Conservation (phyloP, 2,888 invertebrate genomes). For the Drosophila melanocephala region DNA sequence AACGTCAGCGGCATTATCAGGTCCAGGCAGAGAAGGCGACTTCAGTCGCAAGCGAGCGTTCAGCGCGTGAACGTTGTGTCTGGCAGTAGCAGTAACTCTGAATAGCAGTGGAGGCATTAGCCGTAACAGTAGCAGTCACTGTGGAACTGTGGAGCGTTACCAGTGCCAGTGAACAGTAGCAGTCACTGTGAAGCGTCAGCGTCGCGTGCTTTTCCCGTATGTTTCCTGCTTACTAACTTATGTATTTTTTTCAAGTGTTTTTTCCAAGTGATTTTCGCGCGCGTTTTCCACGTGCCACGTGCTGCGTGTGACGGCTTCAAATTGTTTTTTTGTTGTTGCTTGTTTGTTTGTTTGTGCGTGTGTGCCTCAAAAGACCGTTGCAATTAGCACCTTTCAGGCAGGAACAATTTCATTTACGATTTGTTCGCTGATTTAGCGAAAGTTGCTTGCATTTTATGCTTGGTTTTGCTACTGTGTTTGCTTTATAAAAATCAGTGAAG, state of each 20-base stretch:
- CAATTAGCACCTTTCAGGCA: slow-evolving; percentile 6
- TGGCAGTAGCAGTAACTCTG: slow-evolving; percentile 29
- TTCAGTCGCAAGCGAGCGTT: slow-evolving; percentile 79
- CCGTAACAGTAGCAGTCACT: slow-evolving; percentile 15
- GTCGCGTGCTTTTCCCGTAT: slow-evolving; percentile 49
- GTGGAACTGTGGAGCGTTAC: neutral
- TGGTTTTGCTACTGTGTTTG: neutral
- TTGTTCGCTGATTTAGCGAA: slow-evolving; percentile 19
- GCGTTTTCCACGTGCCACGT: slow-evolving; percentile 55
- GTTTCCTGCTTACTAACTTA: slow-evolving; percentile 22
- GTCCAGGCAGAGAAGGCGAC: slow-evolving; percentile 61
- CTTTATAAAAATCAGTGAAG: neutral
- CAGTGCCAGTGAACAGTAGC: slow-evolving; percentile 17
- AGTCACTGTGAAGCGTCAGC: slow-evolving; percentile 29
- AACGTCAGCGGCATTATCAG: slow-evolving; percentile 64
- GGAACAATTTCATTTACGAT: neutral
- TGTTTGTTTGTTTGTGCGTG: slow-evolving; percentile 27
- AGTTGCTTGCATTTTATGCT: slow-evolving; percentile 17
- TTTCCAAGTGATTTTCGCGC: slow-evolving; percentile 49
- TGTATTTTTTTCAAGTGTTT: slow-evolving; percentile 45
- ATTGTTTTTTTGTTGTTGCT: slow-evolving; percentile 43
- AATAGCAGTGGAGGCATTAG: slow-evolving; percentile 10
- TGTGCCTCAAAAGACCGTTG: slow-evolving; percentile 13
- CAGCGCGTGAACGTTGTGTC: slow-evolving; percentile 71
- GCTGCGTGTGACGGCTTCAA: slow-evolving; percentile 28